Conservation (phyloP, 2,888 invertebrate genomes). For the Corythucha ciliata region DNA sequence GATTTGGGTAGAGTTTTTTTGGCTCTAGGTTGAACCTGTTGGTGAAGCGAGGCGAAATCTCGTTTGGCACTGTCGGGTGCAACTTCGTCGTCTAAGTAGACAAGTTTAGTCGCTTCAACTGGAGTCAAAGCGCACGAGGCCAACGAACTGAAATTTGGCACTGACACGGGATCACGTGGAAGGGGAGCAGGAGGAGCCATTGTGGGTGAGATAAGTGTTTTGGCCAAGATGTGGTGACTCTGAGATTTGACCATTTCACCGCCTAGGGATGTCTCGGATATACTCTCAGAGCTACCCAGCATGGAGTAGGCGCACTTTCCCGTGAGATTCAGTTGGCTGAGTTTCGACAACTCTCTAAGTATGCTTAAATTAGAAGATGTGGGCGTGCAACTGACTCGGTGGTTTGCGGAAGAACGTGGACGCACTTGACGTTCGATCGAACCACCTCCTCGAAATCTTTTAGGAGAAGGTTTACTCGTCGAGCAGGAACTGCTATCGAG, state of each 20-base stretch:
- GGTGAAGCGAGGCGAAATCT: slow-evolving; percentile 46
- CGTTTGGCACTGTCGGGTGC: slow-evolving; percentile 38
- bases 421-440: slow-evolving; percentile 36
- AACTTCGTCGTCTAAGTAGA: slow-evolving; percentile 61
- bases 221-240: slow-evolving; percentile 43
- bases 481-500: slow-evolving; percentile 41
- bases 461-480: slow-evolving; percentile 28
- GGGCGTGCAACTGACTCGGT: slow-evolving; percentile 29
- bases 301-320: slow-evolving; percentile 62
- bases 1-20: slow-evolving; percentile 43
- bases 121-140: slow-evolving; percentile 48
- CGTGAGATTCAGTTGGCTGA: slow-evolving; percentile 61
- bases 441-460: slow-evolving; percentile 34
- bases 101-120: slow-evolving; percentile 56
- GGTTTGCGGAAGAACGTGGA: slow-evolving; percentile 24
- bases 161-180: slow-evolving; percentile 57
- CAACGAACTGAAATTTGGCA: slow-evolving; percentile 61
- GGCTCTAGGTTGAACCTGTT: slow-evolving; percentile 46
- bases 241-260: slow-evolving; percentile 49
- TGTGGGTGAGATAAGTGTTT: slow-evolving; percentile 40
- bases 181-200: slow-evolving; percentile 34
- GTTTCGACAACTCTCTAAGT: slow-evolving; percentile 57
- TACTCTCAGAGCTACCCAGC: slow-evolving; percentile 43
- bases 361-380: slow-evolving; percentile 40
- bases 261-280: slow-evolving; percentile 52